Conservation (phyloP, 2,888 invertebrate genomes). For the Limnephilus marmoratus region DNA sequence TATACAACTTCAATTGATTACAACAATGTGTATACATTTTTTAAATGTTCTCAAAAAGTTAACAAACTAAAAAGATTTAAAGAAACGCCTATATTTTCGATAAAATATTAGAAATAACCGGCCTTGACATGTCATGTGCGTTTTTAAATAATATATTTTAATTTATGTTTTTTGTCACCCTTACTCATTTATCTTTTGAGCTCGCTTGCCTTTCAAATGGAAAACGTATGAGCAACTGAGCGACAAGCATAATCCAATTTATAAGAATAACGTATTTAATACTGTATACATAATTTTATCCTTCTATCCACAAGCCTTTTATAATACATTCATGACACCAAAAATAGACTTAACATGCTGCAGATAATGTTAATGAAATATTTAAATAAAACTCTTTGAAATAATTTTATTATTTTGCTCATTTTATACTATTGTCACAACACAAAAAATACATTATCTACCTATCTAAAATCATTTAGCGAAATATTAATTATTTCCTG, state of each 20-base stretch:
- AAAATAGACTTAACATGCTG: not conserved
- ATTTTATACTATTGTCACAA: not conserved
- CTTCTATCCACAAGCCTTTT: not conserved
- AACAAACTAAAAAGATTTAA: not conserved
- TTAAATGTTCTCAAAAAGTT: not conserved
- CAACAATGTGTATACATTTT: not conserved
- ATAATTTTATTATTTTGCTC: not conserved
- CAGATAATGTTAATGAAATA: too few relatives aligned
- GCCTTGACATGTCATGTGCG: not conserved
- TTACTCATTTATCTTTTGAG: not conserved
- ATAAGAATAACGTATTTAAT: not conserved
- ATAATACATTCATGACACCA: not conserved
- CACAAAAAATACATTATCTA: not conserved
- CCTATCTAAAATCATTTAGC: not conserved
- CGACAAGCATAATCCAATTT: not conserved
- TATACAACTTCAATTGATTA: not conserved
- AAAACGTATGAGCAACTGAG: not conserved
- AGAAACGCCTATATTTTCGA: not conserved
- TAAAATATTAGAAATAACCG: not conserved
- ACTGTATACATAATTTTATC: not conserved
- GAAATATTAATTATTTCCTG: not conserved
- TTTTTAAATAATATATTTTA: not conserved
- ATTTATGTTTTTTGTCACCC: not conserved
- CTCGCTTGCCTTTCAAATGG: not conserved
- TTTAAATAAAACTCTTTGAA: not conserved